A percentile compares a stretch with the other conserved stretches of the same genome.
Conservation (phyloP, 2,113 vertebrate species). For the Nothoprocta perdicaria region DNA sequence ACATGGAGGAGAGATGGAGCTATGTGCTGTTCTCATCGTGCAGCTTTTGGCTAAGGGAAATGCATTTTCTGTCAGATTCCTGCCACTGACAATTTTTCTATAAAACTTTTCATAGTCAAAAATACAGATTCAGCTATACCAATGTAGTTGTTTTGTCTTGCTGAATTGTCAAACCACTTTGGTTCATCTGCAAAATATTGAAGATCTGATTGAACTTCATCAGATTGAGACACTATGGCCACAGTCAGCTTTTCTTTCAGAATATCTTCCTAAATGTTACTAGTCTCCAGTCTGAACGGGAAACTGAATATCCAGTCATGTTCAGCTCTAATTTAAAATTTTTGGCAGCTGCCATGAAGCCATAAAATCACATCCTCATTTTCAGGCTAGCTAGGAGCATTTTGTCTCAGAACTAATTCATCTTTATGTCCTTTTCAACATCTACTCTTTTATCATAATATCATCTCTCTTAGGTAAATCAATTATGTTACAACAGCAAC, state of each 20-base stretch:
- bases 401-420: neutral
- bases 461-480: neutral
- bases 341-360: neutral
- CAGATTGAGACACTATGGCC: neutral
- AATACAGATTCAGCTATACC: neutral
- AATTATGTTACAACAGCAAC: neutral
- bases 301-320: neutral
- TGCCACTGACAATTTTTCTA: neutral
- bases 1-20: neutral
- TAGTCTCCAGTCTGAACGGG: neutral
- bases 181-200: neutral
- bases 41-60: neutral
- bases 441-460: rapidly evolving
- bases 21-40: neutral
- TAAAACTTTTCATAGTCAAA: neutral
- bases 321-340: neutral
- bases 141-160: neutral
- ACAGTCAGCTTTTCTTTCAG: neutral
- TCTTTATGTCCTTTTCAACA: neutral
- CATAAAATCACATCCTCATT: neutral
- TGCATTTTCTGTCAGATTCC: neutral
- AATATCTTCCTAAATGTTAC: neutral
- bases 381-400: neutral
- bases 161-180: neutral
- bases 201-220: neutral